Evolutionary conservation across 2,113 vertebrate genomes (phyloP), one percentile per base, ranked within the genome.

Genomic region (Columba livia): DNA sequence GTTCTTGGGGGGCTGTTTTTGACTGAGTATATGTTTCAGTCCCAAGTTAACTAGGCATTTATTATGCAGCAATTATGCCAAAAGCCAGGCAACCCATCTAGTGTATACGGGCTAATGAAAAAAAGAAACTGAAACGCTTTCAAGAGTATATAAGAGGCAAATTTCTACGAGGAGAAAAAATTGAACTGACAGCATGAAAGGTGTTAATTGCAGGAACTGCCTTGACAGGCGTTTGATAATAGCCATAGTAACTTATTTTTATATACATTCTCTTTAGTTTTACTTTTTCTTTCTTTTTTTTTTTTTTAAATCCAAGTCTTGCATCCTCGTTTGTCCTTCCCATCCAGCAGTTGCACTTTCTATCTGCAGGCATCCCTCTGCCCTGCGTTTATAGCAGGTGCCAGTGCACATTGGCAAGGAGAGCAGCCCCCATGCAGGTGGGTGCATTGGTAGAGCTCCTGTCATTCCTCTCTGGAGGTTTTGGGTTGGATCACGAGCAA

Each of bases 351-450:
- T 14, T 32, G 11, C 18, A 17, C 15, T 40, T 81, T 10, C 7
- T 36, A 50, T 5, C 31, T 2, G 0, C n/a, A 66, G 47, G 17
- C 32, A n/a, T 20, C 26, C 38, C 21, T 51, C 44, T 70, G 38
- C 50, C 44, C 26, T 14, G 20, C 4, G 0, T 34, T 32, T 12
- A 26, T 3, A 23, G 13, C 1, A 25, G 5, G 31, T 11, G 28
- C 9, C 4, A 19, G 11, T n/a, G 50, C 36, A 10, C 0, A 0
- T 8, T 1, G 1, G 15, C 14, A 14, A 71, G 10, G 17, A 28
- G 9, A 72, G 42, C 64, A 51, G 16, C 24, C 23, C 18, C 15
- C 28, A 14, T 0, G 3, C 20, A 53, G 58, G 40, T 21, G 12
- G 6, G 4, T 32, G 15, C 44, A 6, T 5, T 5, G 14, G 12